phyloP scores from a whole-genome alignment of 2,888 invertebrate species.

The Rhamphomyia laevipes region DNA sequence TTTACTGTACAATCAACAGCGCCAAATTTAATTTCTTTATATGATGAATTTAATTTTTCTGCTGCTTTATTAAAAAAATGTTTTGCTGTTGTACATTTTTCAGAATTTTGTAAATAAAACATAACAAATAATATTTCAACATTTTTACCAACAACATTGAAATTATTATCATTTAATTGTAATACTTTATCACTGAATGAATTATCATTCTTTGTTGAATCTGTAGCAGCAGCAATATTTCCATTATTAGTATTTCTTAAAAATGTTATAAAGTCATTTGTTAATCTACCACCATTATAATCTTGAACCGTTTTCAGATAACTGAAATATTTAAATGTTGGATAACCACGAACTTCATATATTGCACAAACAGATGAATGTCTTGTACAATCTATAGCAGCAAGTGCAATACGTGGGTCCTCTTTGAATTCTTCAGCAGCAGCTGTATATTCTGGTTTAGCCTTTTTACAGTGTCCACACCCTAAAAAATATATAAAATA shows the following conservation, averaged over 20 bases:
- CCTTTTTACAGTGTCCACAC: constrained; percentile 84
- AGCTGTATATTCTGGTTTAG: constrained; percentile 66
- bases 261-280: constrained; percentile 36
- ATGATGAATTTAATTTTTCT: constrained; percentile 14
- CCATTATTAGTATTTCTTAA: constrained; percentile 18
- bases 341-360: constrained; percentile 70
- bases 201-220: constrained; percentile 25
- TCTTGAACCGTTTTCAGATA: constrained; percentile 55
- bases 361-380: constrained; percentile 51
- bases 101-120: constrained; percentile 81
- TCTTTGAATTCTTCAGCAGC: constrained; percentile 67
- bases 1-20: constrained; percentile 58
- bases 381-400: constrained; percentile 71
- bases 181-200: constrained; percentile 36
- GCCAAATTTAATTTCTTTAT: constrained; percentile 35
- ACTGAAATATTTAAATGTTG: constrained; percentile 76
- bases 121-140: constrained; percentile 71
- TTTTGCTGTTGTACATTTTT: constrained; percentile 56
- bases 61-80: constrained; percentile 52
- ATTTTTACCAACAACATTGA: constrained; percentile 57
- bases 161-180: constrained; percentile 49
- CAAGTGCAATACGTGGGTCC: constrained; percentile 64
- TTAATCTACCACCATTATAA: constrained; percentile 65
- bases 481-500: constrained; percentile 40
- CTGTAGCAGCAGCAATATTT: constrained; percentile 21